These are phyloP conservation scores for Stramonita haemastoma DNA, from an alignment of 2,888 invertebrate species.

Conservation along the genomic window DNA sequence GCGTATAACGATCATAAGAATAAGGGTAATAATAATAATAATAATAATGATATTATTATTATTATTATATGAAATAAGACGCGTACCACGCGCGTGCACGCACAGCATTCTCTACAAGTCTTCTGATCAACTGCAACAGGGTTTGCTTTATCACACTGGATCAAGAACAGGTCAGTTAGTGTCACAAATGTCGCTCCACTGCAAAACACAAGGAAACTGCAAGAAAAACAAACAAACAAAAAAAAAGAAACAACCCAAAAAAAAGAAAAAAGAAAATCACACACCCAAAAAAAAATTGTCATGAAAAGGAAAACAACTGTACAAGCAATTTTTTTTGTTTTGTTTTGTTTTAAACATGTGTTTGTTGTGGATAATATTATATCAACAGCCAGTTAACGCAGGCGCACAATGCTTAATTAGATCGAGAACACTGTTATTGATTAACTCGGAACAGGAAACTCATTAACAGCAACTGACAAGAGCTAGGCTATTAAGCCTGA, in stretches of 20 bases:
- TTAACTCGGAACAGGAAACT: neutral
- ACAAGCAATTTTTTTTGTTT: neutral
- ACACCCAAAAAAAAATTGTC: neutral
- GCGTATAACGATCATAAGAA: neutral
- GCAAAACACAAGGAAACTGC: neutral
- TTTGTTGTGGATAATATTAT: no score
- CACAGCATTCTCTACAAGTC: neutral
- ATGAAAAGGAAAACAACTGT: neutral
- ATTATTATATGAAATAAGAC: neutral
- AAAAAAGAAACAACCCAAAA: neutral
- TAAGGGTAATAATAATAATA: no score
- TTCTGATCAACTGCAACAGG: neutral
- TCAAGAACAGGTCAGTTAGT: neutral
- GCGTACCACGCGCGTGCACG: neutral
- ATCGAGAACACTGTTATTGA: neutral
- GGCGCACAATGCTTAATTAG: neutral
- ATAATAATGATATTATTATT: neutral
- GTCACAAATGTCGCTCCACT: neutral
- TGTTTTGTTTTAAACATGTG: neutral
- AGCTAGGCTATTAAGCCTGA: neutral
- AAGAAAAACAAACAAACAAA: neutral
- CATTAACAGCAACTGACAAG: neutral
- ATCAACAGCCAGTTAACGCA: conserved; percentile 11
- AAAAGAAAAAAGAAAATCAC: neutral
- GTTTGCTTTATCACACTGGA: conserved; percentile 23